Evolutionary conservation across 2,113 vertebrate species (phyloP).

Genomic region (Panthera leo): DNA sequence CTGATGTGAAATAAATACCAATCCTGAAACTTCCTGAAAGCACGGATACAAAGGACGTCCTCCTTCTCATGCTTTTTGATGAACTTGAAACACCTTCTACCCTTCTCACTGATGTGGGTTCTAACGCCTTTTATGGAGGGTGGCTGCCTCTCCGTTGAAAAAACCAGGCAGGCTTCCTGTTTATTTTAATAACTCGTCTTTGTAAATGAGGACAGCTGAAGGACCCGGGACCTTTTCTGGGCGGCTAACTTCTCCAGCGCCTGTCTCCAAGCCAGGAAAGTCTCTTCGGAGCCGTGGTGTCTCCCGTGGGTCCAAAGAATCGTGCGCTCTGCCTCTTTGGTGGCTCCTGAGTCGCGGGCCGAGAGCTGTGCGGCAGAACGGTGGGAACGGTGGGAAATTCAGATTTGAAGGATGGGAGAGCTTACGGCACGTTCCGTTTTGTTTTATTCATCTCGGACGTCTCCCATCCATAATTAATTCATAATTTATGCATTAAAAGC

Average conservation of each 20-base stretch:
- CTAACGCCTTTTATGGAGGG: not conserved
- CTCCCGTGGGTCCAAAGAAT: not conserved
- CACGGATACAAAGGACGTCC: not conserved
- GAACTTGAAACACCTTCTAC: conserved; percentile 21
- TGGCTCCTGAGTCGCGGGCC: accelerated
- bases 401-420: accelerated
- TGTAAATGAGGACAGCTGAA: not conserved
- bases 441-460: not conserved
- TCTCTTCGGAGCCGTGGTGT: not conserved
- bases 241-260: not conserved
- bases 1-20: conserved; percentile 44
- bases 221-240: accelerated
- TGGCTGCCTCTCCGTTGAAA: accelerated
- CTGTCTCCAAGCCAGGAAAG: not conserved
- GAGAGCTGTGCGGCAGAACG: accelerated
- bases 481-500: accelerated
- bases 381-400: no score
- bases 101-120: not conserved
- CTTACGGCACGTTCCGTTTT: accelerated
- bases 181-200: not conserved
- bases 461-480: not conserved
- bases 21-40: not conserved
- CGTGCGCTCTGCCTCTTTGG: accelerated
- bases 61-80: conserved; percentile 9
- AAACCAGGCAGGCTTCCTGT: not conserved